Base-by-base conservation (phyloP, 1,140 invertebrate genomes). In the Apis florea region DNA sequence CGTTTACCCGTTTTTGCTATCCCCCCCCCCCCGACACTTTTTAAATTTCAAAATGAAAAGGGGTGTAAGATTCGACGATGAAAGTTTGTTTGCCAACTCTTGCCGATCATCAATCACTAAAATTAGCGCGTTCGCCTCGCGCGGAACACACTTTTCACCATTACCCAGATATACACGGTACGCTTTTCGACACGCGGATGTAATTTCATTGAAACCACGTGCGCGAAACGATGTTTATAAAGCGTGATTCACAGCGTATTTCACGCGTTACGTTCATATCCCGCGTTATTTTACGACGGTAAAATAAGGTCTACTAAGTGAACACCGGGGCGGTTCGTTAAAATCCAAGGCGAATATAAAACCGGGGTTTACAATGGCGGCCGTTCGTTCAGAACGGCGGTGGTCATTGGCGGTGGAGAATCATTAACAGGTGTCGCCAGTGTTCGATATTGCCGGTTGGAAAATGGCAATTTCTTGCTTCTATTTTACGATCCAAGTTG, bases 351-450 rank as follows among this genome's bases (percentile, higher is more conserved):
- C 75, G 75, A 64, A 77, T 85, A 74, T 82, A 85, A n/a, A 75
- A 74, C 78, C 24, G 61, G n/a, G 58, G 26, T 31, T n/a, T 47
- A 19, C 59, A 58, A 59, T 24, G 49, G 12, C 49, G 51, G 66
- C 12, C 66, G 54, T 72, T 21, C 79, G 31, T 40, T 69, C 56
- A 49, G 12, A 61, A n/a, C 15, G 31, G 4, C 12, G 61, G n/a
- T n/a, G 59, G 72, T 69, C 56, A 40, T 84, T 79, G 71, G 66
- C 40, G 75, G 21, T 58, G 26, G 13, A 40, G 31, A 26, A 63
- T 85, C 69, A 79, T 85, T 85, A 84, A 85, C 83, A 76, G 66
- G 78, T 81, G 71, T 85, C 66, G 59, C 51, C 51, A 61, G 56
- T 74, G n/a, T 49, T 31, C 68, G 63, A 59, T 67, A 82, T 68